These are phyloP conservation scores for Spialia ferax DNA, from an alignment of 2,888 invertebrate genomes.

Conservation along the genomic window DNA sequence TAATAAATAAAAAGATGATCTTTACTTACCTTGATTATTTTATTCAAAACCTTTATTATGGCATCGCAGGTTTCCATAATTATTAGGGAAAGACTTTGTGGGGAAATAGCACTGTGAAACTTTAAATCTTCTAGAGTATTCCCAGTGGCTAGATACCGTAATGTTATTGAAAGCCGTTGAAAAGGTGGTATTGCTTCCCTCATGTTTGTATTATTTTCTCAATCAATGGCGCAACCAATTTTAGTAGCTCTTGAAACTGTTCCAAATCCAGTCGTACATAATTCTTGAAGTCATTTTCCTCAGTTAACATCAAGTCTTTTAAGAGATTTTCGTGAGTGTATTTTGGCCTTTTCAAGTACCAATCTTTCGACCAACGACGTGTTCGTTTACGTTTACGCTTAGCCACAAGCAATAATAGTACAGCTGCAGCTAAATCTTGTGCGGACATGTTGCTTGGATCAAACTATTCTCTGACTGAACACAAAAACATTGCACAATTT, in stretches of 20 bases:
- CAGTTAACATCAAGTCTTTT: constrained; percentile 42
- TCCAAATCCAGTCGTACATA: constrained; percentile 30
- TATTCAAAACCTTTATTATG: constrained; percentile 43
- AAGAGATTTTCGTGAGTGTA: constrained; percentile 40
- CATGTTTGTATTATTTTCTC: constrained; percentile 42
- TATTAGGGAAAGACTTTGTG: constrained; percentile 41
- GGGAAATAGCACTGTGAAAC: constrained; percentile 44
- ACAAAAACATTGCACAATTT: too few species aligned
- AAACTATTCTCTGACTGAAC: too few species aligned
- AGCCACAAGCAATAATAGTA: too few species aligned
- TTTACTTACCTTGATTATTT: too few species aligned
- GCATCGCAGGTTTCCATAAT: constrained; percentile 43
- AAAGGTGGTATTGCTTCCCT: constrained; percentile 44
- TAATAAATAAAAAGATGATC: too few species aligned
- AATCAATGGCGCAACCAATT: constrained; percentile 24
- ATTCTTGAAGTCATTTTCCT: constrained; percentile 40
- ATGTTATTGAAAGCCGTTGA: constrained; percentile 45
- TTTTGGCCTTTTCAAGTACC: constrained; percentile 30
- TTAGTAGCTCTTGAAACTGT: constrained; percentile 34
- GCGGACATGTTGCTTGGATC: too few species aligned
- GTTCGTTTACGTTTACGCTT: constrained; percentile 19
- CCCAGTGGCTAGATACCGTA: constrained; percentile 44
- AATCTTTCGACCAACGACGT: constrained; percentile 18
- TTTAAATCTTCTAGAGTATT: constrained; percentile 45
- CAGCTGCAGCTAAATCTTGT: too few species aligned